Base-by-base conservation (phyloP, 2,797 vertebrate species). In the Neosilurus hyrtlii region DNA sequence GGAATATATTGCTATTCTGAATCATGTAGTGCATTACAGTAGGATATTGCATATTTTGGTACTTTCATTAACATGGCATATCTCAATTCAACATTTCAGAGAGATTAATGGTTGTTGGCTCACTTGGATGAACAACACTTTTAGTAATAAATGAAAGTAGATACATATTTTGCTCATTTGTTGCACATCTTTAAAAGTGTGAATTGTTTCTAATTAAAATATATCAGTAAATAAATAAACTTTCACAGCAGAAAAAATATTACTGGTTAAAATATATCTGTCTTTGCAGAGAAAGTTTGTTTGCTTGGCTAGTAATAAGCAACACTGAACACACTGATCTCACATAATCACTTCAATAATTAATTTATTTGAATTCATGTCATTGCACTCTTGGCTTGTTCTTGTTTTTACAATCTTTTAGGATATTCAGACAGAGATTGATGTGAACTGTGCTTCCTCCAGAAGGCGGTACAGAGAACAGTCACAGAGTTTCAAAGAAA, bases 401-500 rank as follows among this genome's bases (percentile, higher is more conserved):
- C 59, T 73, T 77, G 51, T 85, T 72, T 79, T 22, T n/a, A 15
- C 54, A 78, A 85, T 67, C 72, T 87, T 62, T 80, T 88, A 96
- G 96, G 96, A 96, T 65, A 95, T 95, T 87, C 95, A 96, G 90
- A 94, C 94, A 15, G 95, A 96, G 88, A 95, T 95, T 87, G 95
- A 96, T 90, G 93, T 92, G 80, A 94, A 95, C 22, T 76, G 57
- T 91, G 95, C 95, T 86, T 94, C 95, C 89, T 94, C 95, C 86
- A 95, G 94, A 90, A 94, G 90, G 49, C 75, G 18, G 43, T 52
- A 52, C 9, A 79, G 65, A 9, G 72, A 71, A 67, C 84, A 79
- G n/a, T 43, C 66, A 52, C 54, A 20, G 63, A 56, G 49, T 80
- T 51, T 65, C 71, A 76, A 77, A 35, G 54, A 66, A 72, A 35